phyloP scores from a whole-genome alignment of 2,113 vertebrate genomes.

The Eira barbara region DNA sequence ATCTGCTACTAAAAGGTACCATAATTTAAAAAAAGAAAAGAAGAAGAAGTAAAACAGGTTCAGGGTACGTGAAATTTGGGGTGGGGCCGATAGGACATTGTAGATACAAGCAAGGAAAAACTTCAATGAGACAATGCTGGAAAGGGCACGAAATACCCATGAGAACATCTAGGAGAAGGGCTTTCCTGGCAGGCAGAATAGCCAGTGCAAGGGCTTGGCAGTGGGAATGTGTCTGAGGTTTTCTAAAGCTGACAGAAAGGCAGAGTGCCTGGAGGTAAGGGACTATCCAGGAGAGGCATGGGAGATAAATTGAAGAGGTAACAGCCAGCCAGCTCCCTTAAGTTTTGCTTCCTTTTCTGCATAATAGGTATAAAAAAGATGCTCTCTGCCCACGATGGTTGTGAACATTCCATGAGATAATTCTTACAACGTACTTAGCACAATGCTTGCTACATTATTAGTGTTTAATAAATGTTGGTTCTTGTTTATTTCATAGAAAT shows the following conservation, averaged over 20 bases:
- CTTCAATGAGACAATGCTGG: background rate
- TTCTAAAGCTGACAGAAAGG: background rate
- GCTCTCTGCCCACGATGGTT: background rate
- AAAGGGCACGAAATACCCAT: background rate
- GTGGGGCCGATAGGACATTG: background rate
- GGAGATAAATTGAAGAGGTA: rapidly evolving
- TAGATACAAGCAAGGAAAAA: background rate
- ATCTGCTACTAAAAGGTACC: background rate
- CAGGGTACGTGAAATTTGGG: background rate
- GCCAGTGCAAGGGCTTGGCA: background rate
- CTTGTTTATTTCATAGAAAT: background rate
- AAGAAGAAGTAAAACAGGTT: background rate
- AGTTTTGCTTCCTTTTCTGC: background rate
- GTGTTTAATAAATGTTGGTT: background rate
- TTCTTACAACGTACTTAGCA: background rate
- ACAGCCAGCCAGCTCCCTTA: background rate
- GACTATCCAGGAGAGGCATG: background rate
- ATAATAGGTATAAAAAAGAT: background rate
- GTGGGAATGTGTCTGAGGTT: rapidly evolving
- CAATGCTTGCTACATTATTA: background rate
- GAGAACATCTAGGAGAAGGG: background rate
- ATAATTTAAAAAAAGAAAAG: background rate
- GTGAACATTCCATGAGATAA: background rate
- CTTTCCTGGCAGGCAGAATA: background rate
- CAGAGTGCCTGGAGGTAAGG: background rate